Evolutionary conservation across 2,797 vertebrate genomes (phyloP).

Genomic region (Myotis myotis): DNA sequence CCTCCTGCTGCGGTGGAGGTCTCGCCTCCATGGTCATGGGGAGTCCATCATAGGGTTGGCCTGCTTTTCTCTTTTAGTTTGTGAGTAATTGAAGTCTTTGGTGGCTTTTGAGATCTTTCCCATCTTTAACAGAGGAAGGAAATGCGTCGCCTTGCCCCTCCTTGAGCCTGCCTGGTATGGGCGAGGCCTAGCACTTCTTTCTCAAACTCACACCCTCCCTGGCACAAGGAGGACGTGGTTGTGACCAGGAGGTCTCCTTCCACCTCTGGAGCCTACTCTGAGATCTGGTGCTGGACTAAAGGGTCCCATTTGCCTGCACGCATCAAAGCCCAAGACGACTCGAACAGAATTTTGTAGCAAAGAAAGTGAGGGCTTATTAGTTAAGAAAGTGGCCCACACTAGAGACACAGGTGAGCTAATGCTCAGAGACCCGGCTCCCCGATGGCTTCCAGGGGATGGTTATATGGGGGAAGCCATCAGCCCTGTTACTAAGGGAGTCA

Average conservation of each 20-base stretch:
- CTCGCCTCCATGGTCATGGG: background rate
- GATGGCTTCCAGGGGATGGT: background rate
- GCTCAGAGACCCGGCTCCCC: background rate
- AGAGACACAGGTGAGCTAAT: background rate
- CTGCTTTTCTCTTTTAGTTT: background rate
- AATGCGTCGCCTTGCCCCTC: background rate
- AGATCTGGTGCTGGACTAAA: background rate
- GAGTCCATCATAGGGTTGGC: background rate
- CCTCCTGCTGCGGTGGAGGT: background rate
- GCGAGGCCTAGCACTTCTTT: background rate
- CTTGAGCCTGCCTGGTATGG: background rate
- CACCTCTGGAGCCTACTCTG: background rate
- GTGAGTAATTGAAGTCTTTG: background rate
- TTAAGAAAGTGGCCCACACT: background rate
- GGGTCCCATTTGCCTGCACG: background rate
- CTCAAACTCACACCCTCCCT: background rate
- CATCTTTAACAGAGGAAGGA: background rate
- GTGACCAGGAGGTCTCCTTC: background rate
- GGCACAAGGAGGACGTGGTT: background rate
- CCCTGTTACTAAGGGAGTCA: background rate
- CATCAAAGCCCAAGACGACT: background rate
- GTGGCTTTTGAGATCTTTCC: background rate
- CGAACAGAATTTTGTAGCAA: background rate
- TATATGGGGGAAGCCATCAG: too few relatives aligned
- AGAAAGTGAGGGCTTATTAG: background rate